phyloP scores from a whole-genome alignment of 1,140 invertebrate species.

The Watersipora subatra region DNA sequence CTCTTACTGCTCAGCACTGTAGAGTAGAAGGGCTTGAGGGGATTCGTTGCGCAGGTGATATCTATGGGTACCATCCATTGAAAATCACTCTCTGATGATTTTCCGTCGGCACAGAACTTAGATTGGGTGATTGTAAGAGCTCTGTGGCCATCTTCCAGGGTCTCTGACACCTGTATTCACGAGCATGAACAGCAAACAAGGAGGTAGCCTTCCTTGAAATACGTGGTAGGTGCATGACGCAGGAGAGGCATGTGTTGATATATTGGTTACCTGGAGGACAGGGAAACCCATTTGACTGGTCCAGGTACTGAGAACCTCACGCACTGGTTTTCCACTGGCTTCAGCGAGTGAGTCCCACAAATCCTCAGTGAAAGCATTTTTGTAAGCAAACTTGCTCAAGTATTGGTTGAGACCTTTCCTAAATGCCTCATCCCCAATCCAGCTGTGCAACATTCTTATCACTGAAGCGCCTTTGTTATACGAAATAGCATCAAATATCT shows the following conservation, averaged over 20 bases:
- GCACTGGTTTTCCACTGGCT: conserved; percentile 78
- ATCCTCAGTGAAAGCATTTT: conserved; percentile 84
- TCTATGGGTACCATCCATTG: conserved; percentile 78
- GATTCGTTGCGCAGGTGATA: conserved; percentile 59
- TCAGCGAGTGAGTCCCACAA: conserved; percentile 80
- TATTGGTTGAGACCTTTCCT: conserved; percentile 88
- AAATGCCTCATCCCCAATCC: conserved; percentile 81
- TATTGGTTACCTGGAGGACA: conserved; percentile 36
- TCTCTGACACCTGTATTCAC: conserved; percentile 26
- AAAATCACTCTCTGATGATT: conserved; percentile 18
- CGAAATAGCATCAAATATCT: conserved; percentile 44
- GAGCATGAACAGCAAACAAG: no score
- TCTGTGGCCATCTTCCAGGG: conserved; percentile 43
- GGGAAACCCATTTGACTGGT: conserved; percentile 74
- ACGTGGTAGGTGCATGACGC: no score
- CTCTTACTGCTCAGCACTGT: conserved; percentile 52
- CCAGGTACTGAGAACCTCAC: conserved; percentile 85
- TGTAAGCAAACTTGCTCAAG: conserved; percentile 71
- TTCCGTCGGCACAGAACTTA: conserved; percentile 68
- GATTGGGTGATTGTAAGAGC: conserved; percentile 61
- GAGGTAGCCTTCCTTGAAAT: no score
- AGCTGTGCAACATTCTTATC: conserved; percentile 89
- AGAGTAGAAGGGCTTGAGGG: conserved; percentile 46
- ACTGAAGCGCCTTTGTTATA: conserved; percentile 54
- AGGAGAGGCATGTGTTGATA: no score